Conservation (phyloP, 1,140 invertebrate species). For the Anthonomus grandis region DNA sequence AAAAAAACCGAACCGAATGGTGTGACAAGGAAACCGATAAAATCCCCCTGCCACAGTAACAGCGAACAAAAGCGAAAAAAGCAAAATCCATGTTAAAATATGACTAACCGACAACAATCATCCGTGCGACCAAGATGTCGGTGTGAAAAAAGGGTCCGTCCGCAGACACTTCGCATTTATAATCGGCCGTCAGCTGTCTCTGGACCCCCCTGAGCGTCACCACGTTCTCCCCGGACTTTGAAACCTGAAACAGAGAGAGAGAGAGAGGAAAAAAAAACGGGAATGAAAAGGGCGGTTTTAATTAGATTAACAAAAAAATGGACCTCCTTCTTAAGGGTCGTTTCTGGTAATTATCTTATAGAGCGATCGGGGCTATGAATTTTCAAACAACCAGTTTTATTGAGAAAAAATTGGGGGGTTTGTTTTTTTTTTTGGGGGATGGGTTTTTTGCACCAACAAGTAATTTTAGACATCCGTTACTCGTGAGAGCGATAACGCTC, state of each 20-base stretch:
- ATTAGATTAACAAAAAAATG: background rate
- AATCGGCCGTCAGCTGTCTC: conserved; percentile 53
- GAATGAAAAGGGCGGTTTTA: background rate
- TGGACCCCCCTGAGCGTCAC: conserved; percentile 65
- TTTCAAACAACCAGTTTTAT: no score
- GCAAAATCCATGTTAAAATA: conserved; percentile 16
- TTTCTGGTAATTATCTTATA: no score
- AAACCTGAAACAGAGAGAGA: no score
- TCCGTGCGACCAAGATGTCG: conserved; percentile 49
- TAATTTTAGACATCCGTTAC: conserved; percentile 6
- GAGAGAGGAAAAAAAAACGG: background rate
- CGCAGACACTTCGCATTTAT: conserved; percentile 62
- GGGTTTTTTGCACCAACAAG: no score
- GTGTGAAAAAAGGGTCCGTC: conserved; percentile 58
- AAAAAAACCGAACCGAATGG: no score
- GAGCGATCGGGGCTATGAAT: background rate
- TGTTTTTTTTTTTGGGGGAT: no score
- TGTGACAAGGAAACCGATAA: no score
- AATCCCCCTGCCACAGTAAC: no score
- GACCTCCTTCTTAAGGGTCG: no score
- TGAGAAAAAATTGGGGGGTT: no score
- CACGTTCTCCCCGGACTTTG: conserved; percentile 46
- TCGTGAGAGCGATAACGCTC: background rate
- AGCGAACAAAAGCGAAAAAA: background rate
- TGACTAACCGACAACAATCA: conserved; percentile 57